Evolutionary conservation across 2,113 vertebrate genomes (phyloP).

Genomic region (Turnix velox): DNA sequence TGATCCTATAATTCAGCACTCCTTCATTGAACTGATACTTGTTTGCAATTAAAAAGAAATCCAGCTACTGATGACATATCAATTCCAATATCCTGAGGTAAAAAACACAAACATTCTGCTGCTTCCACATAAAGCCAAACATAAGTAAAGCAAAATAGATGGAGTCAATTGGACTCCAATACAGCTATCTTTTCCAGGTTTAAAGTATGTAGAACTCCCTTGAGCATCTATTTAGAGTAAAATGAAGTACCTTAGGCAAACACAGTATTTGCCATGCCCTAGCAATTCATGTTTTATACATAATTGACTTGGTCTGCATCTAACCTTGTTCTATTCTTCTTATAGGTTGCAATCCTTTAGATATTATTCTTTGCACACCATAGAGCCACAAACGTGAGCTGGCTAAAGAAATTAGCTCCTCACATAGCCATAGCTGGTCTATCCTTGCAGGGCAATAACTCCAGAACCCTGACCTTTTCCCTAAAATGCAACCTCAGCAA

Average conservation of each 20-base stretch:
- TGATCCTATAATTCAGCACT: not conserved
- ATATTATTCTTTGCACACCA: too few relatives aligned
- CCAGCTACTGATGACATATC: not conserved
- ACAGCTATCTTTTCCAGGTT: not conserved
- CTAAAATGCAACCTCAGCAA: not conserved
- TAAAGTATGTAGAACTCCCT: not conserved
- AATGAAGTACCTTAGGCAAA: not conserved
- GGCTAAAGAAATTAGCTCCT: not conserved
- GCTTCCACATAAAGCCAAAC: too few relatives aligned
- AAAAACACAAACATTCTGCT: too few relatives aligned
- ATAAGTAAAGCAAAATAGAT: not conserved
- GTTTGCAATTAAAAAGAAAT: not conserved
- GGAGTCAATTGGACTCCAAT: not conserved
- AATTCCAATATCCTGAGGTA: not conserved
- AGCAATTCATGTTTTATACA: not conserved
- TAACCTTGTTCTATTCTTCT: not conserved
- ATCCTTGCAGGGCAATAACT: not conserved
- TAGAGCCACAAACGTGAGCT: too few relatives aligned
- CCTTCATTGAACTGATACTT: not conserved
- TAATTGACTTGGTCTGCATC: not conserved
- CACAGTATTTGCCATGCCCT: not conserved
- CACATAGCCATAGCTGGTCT: too few relatives aligned
- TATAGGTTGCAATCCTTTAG: too few relatives aligned
- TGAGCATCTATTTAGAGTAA: not conserved
- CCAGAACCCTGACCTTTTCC: not conserved